These are phyloP conservation scores for Archips xylosteana DNA, from an alignment of 2,888 invertebrate genomes.

Conservation along the genomic window DNA sequence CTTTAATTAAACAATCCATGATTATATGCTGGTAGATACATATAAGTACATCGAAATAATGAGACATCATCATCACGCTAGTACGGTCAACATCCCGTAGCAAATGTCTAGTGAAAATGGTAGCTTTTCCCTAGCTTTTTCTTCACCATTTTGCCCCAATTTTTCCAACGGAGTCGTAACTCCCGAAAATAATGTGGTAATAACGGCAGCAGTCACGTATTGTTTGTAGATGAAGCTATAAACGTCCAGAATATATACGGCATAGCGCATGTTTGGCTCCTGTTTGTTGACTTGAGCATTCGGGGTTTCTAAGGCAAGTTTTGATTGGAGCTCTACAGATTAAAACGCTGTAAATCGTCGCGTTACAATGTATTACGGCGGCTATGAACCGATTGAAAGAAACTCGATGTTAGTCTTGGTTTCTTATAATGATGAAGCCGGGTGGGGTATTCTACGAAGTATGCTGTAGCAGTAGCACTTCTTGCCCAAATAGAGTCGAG, in stretches of 20 bases:
- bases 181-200: slow-evolving; percentile 45
- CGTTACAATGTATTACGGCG: neutral
- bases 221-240: slow-evolving; percentile 47
- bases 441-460: too few species aligned
- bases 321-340: slow-evolving; percentile 21
- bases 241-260: slow-evolving; percentile 43
- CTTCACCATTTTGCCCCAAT: slow-evolving; percentile 6
- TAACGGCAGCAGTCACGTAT: slow-evolving; percentile 45
- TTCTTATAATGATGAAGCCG: too few species aligned
- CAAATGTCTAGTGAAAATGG: too few species aligned
- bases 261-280: neutral
- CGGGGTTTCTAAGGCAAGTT: slow-evolving; percentile 19
- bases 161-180: slow-evolving; percentile 11
- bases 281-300: slow-evolving; percentile 18
- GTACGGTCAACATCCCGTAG: too few species aligned
- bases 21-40: too few species aligned
- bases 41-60: too few species aligned
- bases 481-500: neutral
- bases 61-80: too few species aligned
- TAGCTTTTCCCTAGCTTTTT: neutral
- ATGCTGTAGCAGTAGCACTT: too few species aligned
- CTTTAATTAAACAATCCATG: too few species aligned
- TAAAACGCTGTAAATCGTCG: slow-evolving; percentile 3
- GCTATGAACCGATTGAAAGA: neutral
- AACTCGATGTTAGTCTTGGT: neutral